Conservation (phyloP, 2,888 invertebrate genomes). For the Pterostichus madidus region DNA sequence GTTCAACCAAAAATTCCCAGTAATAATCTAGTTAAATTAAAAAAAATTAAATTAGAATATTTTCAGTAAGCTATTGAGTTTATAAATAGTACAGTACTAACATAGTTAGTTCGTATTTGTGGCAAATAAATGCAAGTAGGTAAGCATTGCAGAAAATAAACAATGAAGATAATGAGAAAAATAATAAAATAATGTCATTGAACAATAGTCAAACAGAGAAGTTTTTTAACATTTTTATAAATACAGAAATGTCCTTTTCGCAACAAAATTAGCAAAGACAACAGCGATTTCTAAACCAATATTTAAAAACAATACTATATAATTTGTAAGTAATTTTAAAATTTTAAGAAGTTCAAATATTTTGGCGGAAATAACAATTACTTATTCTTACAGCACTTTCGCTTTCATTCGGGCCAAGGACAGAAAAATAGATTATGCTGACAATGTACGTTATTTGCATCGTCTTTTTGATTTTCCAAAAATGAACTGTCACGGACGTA, state of each 20-base stretch:
- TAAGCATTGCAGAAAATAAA: no score
- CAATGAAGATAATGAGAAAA: background rate
- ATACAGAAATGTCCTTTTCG: conserved; percentile 21
- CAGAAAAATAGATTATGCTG: background rate
- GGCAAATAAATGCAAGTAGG: no score
- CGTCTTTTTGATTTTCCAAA: conserved; percentile 1
- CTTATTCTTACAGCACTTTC: conserved; percentile 7
- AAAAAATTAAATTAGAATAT: no score
- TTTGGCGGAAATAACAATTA: conserved; percentile 49
- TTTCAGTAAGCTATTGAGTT: no score
- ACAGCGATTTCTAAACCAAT: conserved; percentile 42
- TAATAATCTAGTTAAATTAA: background rate
- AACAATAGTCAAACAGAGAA: conserved; percentile 1
- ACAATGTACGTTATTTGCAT: background rate
- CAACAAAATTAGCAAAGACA: conserved; percentile 11
- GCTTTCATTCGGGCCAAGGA: conserved; percentile 25
- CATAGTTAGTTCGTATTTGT: no score
- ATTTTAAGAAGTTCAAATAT: conserved; percentile 14
- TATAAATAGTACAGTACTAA: no score
- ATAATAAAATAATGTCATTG: conserved; percentile 11
- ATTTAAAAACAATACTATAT: conserved; percentile 10
- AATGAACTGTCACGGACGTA: background rate
- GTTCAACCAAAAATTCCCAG: background rate
- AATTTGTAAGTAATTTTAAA: conserved; percentile 2
- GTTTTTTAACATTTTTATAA: conserved; percentile 7